phyloP scores from a whole-genome alignment of 2,113 vertebrate genomes.

The Gallinago jamesoni region DNA sequence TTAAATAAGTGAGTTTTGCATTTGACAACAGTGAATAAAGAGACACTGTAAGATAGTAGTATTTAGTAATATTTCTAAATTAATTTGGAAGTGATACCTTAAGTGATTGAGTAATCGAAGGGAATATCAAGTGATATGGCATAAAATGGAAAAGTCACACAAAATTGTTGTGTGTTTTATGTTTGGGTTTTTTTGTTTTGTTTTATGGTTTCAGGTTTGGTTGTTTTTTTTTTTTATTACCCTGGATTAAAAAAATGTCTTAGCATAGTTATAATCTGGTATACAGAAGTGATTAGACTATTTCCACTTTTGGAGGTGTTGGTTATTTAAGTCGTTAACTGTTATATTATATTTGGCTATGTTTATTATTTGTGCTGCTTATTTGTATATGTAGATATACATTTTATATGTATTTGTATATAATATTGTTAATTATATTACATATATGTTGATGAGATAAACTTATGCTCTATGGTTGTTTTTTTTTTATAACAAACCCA shows the following conservation, averaged over 20 bases:
- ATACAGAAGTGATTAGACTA: neutral
- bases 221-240: no score
- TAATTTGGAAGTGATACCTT: neutral
- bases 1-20: neutral
- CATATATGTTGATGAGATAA: neutral
- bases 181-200: neutral
- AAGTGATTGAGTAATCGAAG: neutral
- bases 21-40: neutral
- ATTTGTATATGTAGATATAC: neutral
- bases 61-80: neutral
- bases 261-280: neutral
- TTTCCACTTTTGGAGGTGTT: neutral
- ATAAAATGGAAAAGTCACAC: neutral
- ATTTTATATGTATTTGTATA: neutral
- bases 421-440: neutral
- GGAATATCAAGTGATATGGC: neutral
- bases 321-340: neutral
- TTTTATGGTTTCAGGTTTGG: neutral
- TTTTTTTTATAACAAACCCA: slow-evolving; percentile 42
- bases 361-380: neutral
- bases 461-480: neutral
- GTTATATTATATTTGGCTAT: neutral
- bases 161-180: neutral
- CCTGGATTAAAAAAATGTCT: neutral
- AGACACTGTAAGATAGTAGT: neutral